phyloP scores from a whole-genome alignment of 2,797 vertebrate genomes.

The Buphagus erythrorhynchus region DNA sequence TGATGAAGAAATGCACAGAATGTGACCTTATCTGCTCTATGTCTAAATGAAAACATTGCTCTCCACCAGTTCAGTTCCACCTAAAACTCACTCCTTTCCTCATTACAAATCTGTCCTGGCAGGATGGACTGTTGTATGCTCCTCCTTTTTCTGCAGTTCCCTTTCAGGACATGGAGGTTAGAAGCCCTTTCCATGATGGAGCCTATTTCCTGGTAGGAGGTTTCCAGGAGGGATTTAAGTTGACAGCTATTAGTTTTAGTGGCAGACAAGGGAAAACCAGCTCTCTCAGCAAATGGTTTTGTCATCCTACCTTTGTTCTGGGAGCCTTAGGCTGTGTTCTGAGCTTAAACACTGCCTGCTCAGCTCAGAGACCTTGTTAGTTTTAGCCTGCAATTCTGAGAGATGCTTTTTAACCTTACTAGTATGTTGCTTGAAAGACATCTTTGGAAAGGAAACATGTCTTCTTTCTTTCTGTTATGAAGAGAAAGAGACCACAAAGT shows the following conservation, averaged over 20 bases:
- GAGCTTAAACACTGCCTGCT: not conserved
- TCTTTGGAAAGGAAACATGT: not conserved
- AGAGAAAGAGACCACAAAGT: slow-evolving; percentile 3
- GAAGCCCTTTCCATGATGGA: not conserved
- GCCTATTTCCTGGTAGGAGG: not conserved
- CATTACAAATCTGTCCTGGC: not conserved
- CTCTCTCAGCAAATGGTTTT: not conserved
- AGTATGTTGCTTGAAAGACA: not conserved
- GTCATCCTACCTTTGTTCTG: not conserved
- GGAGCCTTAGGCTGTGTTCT: not conserved
- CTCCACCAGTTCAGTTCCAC: not conserved
- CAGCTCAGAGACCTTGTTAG: not conserved
- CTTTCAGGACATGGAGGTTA: not conserved
- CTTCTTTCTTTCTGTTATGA: not conserved
- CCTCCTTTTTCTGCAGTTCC: not conserved
- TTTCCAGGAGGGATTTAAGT: not conserved
- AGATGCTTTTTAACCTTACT: not conserved
- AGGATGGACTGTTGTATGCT: not conserved
- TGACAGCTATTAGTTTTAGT: not conserved
- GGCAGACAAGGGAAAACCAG: not conserved
- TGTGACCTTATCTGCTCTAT: not conserved
- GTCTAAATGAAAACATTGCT: not conserved
- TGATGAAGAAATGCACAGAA: not conserved
- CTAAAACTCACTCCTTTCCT: not conserved
- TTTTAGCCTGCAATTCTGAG: not conserved